Evolutionary conservation across 2,797 vertebrate genomes (phyloP), one percentile per base, ranked within the genome.

Genomic region (Anabas testudineus): DNA sequence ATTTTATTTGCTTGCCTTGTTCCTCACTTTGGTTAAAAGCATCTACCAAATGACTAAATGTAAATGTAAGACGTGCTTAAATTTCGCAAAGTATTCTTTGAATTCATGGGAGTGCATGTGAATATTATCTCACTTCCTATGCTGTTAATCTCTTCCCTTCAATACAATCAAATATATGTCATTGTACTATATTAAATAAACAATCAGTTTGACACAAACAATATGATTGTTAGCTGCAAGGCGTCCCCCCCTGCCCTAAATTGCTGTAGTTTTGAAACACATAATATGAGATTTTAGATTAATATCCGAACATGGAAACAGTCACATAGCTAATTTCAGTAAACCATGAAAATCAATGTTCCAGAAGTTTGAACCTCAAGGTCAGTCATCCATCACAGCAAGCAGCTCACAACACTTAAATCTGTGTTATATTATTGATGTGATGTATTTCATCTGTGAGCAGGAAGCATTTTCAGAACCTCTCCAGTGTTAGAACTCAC

Each of bases 121-220:
- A 76, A 72, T 67, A 61, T 77, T 81, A 80, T 86, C 77, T 79
- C 19, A 61, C 68, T 78, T 86, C 83, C 82, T 77, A 74, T 62
- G n/a, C n/a, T n/a, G n/a, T n/a, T n/a, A n/a, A n/a, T n/a, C n/a
- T n/a, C n/a, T n/a, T n/a, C n/a, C 61, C 64, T 76, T 73, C 62
- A 77, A 2, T 62, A 10, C 61, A 52, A 55, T 36, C 59, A 67
- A 22, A 65, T 64, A 56, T 60, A 76, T 26, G 18, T 61, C 57
- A 80, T 65, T 80, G 72, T 72, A 34, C 52, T 77, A 52, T 67
- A 61, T 56, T 67, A 67, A 52, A 68, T 65, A 70, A 63, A 67
- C 72, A 71, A 60, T 71, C 56, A 63, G 53, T 37, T 54, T 30
- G 59, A 71, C 21, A 70, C 62, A 65, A 86, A 88, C 81, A 88